Evolutionary conservation across 2,888 invertebrate genomes (phyloP), one percentile per base, ranked within the genome.

Genomic region (Agrilus biguttatus): DNA sequence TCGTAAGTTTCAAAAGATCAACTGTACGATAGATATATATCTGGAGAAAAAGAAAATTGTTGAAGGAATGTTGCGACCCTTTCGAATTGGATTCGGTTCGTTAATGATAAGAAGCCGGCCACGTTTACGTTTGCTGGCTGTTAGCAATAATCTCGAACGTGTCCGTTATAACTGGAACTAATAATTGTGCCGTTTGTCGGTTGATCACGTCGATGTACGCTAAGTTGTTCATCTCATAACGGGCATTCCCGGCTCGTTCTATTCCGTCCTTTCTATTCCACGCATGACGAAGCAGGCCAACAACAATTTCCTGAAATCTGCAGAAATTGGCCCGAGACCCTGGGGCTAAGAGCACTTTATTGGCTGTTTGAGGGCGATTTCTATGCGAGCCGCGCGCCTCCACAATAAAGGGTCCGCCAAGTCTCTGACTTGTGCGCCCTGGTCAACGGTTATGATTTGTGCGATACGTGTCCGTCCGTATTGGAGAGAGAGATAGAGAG

Each of bases 361-460:
- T 60, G 60, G 59, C 65, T 65, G 57, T 55, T 66, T 65, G 58
- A 60, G 55, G 55, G 55, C 62, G 51, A 63, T 66, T 64, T 64
- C 63, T 64, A 66, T 66, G 66, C 66, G 57, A 53, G 55, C 54
- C 61, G 57, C 56, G 51, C 55, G 47, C 53, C 39, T 50, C 52
- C 59, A 55, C 58, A 59, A 57, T 57, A 58, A 59, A 56, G 56
- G 57, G 58, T 53, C 54, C 48, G 43, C 43, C 41, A 46, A 47
- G 45, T 43, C 51, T 47, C 51, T 47, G 55, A 59, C 55, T 56
- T 54, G 56, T 55, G 56, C 57, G 55, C 56, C 45, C 54, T 53
- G 58, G 58, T 59, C 61, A 59, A 54, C 58, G 52, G 54, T 55
- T 55, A 62, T 65, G 65, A 65, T 65, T 65, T 65, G 64, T 65